Base-by-base conservation (phyloP, 2,888 invertebrate genomes). In the Portevinia maculata region DNA sequence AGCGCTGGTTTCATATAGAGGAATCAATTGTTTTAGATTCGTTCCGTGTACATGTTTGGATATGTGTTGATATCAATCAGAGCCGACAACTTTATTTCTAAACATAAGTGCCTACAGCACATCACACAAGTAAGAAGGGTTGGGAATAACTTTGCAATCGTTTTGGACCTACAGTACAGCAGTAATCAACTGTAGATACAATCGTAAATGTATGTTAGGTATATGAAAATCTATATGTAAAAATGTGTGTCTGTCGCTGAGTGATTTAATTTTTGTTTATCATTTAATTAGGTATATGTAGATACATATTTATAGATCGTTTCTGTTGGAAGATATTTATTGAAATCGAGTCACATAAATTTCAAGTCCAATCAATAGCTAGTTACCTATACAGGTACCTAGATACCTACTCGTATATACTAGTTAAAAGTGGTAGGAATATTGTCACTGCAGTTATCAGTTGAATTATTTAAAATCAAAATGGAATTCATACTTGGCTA, bases 71-170 rank as follows among this genome's bases (percentile, higher is more conserved):
- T 57, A 37, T 78, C 78, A 78, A 83, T 83, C 83, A 83, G 44
- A 78, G 71, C 71, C 78, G 83, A 83, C 83, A 83, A 83, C 83
- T 83, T 83, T 83, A 83, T 83, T 78, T 65, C 37, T n/a, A 21
- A 75, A 64, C 62, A 81, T 75, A 70, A 76, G 76, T 76, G 78
- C 65, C 78, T 59, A 46, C 13, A 48, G 55, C 59, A 15, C 24
- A 24, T 2, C 9, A 13, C 70, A 62, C 39, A 60, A 11, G 55
- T 11, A 46, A n/a, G 57, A 41, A 55, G 67, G 62, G 78, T 50
- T 78, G 60, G 65, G 78, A 83, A 83, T 83, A 83, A 78, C 64
- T 81, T 71, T 6, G 65, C 65, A 76, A 83, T 76, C 50, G 65
- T 21, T 64, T 57, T 44, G 6, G 34, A 32, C 34, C 13, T 24